Percentiles rank a stretch among this genome's conserved stretches.
phyloP scores from a whole-genome alignment of 2,113 vertebrate genomes.

The Hippopotamus amphibius region DNA sequence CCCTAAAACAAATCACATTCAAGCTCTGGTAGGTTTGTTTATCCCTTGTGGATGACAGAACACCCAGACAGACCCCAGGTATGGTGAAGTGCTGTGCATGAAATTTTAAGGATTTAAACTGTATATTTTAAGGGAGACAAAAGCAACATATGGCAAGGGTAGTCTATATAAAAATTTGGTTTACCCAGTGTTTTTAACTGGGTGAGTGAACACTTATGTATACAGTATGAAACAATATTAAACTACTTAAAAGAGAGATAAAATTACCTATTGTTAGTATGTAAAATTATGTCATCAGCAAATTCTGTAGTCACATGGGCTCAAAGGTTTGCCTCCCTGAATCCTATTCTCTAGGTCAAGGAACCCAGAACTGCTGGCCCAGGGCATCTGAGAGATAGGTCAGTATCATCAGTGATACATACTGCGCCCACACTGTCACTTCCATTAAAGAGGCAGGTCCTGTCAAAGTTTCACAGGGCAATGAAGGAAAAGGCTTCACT shows the following conservation, averaged over 20 bases:
- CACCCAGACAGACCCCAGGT: not conserved
- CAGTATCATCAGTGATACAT: not conserved
- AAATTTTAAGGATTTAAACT: slow-evolving; percentile 37
- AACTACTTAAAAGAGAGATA: slow-evolving; percentile 24
- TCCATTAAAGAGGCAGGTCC: slow-evolving; percentile 38
- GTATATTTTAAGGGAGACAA: not conserved
- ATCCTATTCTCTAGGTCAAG: not conserved
- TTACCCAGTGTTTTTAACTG: slow-evolving; percentile 49
- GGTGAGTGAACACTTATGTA: slow-evolving; percentile 17
- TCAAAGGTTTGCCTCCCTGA: slow-evolving; percentile 22
- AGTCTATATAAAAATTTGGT: slow-evolving; percentile 29
- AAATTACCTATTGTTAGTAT: slow-evolving; percentile 3
- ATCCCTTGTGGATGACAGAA: not conserved
- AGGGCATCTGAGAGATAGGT: not conserved
- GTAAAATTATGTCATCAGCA: slow-evolving; percentile 29
- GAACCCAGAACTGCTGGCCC: not conserved
- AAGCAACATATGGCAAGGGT: not conserved
- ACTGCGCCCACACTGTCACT: not conserved
- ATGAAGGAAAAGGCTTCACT: slow-evolving; percentile 9
- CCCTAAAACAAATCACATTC: slow-evolving; percentile 28
- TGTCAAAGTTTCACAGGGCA: not conserved
- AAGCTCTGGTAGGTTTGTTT: slow-evolving; percentile 34
- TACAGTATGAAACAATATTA: slow-evolving; percentile 41
- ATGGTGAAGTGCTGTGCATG: not conserved
- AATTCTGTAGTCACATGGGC: slow-evolving; percentile 19